A percentile compares a stretch with the other conserved stretches of the same genome.
Evolutionary conservation across 2,113 vertebrate species (phyloP).

Genomic region (Anhinga anhinga): DNA sequence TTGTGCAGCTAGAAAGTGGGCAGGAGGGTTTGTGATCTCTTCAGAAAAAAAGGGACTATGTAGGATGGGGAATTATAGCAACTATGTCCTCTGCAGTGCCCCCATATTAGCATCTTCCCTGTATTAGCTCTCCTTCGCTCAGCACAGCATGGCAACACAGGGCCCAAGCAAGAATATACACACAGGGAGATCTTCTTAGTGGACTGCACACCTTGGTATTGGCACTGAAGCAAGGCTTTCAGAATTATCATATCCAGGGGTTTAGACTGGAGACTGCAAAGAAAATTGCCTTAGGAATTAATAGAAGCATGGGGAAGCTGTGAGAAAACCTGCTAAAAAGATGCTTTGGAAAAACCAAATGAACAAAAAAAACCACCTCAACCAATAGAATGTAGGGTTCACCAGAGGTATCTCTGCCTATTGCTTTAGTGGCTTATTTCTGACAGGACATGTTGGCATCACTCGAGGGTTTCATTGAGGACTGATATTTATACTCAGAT

Average conservation of each 20-base stretch:
- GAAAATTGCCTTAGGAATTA: background rate
- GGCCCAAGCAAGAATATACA: background rate
- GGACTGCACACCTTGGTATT: background rate
- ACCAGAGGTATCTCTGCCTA: background rate
- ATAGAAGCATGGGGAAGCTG: background rate
- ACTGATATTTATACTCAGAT: background rate
- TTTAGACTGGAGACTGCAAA: background rate
- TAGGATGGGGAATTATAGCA: background rate
- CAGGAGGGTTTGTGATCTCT: background rate
- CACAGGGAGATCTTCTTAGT: background rate
- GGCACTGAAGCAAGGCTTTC: background rate
- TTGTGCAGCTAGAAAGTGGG: background rate
- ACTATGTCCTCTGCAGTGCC: background rate
- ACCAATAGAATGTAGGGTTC: background rate
- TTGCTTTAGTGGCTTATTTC: background rate
- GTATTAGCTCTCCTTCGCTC: background rate
- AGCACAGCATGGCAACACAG: background rate
- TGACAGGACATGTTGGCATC: background rate
- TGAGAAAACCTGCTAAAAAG: background rate
- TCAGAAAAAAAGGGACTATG: background rate
- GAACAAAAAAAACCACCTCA: background rate
- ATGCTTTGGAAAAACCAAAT: background rate
- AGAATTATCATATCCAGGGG: background rate
- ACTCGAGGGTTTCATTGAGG: background rate
- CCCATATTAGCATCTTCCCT: background rate